phyloP scores from a whole-genome alignment of 2,888 invertebrate species.

The Eudasyphora cyanicolor region DNA sequence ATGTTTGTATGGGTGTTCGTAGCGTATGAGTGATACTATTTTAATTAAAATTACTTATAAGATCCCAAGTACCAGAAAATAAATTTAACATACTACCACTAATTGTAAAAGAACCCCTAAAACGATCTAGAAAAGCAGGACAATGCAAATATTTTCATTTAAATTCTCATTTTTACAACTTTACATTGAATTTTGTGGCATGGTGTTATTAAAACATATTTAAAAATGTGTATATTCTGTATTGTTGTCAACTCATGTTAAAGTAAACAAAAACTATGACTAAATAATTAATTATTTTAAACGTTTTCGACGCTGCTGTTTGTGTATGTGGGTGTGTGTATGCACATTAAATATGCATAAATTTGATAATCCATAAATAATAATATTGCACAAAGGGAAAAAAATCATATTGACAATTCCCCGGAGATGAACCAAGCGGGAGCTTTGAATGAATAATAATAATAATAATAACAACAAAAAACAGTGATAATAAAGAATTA shows the following conservation, averaged over 20 bases:
- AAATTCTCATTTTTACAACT: no score
- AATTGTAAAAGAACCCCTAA: no score
- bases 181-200: no score
- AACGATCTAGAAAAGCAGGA: no score
- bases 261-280: neutral
- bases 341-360: conserved; percentile 6
- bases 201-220: no score
- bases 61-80: no score
- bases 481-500: neutral
- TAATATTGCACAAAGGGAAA: neutral
- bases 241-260: neutral
- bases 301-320: neutral
- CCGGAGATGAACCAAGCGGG: neutral
- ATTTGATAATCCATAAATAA: neutral
- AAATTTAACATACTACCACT: no score
- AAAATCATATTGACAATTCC: neutral
- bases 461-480: neutral
- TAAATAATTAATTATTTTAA: conserved; percentile 8
- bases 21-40: no score
- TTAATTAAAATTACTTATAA: no score
- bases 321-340: neutral
- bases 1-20: no score
- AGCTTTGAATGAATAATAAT: neutral
- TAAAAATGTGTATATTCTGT: neutral
- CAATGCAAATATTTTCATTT: no score